Evolutionary conservation across 1,140 invertebrate species (phyloP).

Genomic region (Lutraria rhynchaena): DNA sequence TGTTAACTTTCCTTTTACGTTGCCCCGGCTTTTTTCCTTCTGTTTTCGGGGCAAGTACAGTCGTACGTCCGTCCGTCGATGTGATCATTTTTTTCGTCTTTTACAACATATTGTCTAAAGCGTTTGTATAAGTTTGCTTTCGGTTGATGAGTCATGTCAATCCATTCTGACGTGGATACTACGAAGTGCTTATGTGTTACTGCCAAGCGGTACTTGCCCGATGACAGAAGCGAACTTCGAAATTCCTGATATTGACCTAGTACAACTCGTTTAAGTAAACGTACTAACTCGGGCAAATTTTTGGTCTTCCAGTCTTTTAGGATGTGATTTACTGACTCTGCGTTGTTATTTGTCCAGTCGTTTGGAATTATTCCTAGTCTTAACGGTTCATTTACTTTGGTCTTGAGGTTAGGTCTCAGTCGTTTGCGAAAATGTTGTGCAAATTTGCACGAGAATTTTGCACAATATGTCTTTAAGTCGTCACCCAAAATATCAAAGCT

Average conservation of each 20-base stretch:
- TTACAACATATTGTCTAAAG: neutral
- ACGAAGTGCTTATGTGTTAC: constrained; percentile 3
- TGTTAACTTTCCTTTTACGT: too few relatives aligned
- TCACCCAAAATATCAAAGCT: constrained; percentile 24
- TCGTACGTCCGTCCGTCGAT: constrained; percentile 6
- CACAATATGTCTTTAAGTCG: neutral
- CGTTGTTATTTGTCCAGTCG: neutral
- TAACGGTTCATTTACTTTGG: neutral
- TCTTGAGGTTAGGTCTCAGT: neutral
- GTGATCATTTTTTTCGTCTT: neutral
- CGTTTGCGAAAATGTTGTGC: neutral
- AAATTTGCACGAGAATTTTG: constrained; percentile 49
- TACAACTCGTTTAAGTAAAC: neutral
- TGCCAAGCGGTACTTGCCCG: constrained; percentile 7
- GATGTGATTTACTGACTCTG: neutral
- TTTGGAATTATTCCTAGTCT: neutral
- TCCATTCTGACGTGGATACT: neutral
- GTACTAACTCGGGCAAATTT: neutral
- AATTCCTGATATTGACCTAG: neutral
- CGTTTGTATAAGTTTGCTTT: neutral
- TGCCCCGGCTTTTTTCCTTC: neutral
- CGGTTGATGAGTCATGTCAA: neutral
- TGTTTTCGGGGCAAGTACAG: neutral
- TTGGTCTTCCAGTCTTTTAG: neutral
- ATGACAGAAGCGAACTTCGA: neutral